phyloP scores from a whole-genome alignment of 2,113 vertebrate genomes.

The Tragelaphus strepsiceros region DNA sequence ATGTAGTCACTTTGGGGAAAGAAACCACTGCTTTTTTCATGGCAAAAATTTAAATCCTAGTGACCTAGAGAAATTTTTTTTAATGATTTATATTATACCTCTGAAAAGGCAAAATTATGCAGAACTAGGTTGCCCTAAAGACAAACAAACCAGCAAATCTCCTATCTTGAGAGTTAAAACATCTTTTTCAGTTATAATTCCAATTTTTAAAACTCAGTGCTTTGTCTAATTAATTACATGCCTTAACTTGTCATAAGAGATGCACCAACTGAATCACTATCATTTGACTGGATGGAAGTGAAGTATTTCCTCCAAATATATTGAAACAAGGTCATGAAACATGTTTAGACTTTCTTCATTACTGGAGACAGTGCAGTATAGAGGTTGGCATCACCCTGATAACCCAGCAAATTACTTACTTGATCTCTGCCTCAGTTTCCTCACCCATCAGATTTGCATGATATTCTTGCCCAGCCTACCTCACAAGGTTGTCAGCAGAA shows the following conservation, averaged over 20 bases:
- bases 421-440: constrained; percentile 27
- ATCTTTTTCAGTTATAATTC: constrained; percentile 5
- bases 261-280: neutral
- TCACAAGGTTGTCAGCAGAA: constrained; percentile 46
- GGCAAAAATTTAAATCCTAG: neutral
- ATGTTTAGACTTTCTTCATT: constrained; percentile 4
- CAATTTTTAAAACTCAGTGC: neutral
- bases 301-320: constrained; percentile 25
- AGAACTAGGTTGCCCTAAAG: neutral
- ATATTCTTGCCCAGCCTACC: constrained; percentile 29
- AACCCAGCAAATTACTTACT: neutral
- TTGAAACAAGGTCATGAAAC: constrained; percentile 21
- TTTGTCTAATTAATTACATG: constrained; percentile 44
- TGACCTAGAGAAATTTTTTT: neutral
- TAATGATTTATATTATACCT: constrained; percentile 12
- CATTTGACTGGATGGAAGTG: neutral
- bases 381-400: neutral
- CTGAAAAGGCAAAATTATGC: neutral
- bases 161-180: constrained; percentile 1
- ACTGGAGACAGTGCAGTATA: neutral
- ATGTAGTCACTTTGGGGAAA: neutral
- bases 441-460: neutral
- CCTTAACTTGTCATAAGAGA: neutral
- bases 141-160: neutral
- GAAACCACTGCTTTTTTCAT: neutral